Conservation (phyloP, 92 coral and sea anemone genomes). For the Nematostella vectensis region DNA sequence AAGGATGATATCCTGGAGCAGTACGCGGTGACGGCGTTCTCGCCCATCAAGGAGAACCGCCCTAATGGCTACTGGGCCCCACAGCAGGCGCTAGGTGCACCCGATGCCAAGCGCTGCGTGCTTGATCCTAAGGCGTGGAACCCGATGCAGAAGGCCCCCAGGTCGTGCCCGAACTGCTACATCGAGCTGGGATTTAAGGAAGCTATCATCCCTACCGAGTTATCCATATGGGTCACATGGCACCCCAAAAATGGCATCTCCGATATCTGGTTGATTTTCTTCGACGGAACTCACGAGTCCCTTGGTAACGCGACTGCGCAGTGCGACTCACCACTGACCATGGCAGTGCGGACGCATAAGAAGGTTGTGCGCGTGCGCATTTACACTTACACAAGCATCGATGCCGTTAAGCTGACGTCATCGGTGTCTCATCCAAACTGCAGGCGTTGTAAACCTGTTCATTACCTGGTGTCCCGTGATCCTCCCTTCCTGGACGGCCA, state of each 20-base stretch:
- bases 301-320: constrained; percentile 92
- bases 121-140: constrained; percentile 54
- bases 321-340: constrained; percentile 86
- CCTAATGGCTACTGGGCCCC: constrained; percentile 76
- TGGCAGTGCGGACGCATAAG: constrained; percentile 52
- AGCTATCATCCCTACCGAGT: constrained; percentile 68
- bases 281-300: constrained; percentile 51
- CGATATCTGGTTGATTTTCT: constrained; percentile 59
- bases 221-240: constrained; percentile 77
- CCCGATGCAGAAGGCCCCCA: constrained; percentile 13
- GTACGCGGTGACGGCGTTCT: constrained; percentile 78
- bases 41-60: constrained; percentile 45
- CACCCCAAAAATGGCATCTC: constrained; percentile 42
- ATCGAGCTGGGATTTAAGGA: constrained; percentile 87
- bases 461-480: constrained; percentile 61
- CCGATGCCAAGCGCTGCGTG: constrained; percentile 69
- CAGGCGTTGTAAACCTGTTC: constrained; percentile 60
- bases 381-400: constrained; percentile 53
- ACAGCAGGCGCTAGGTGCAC: constrained; percentile 92
- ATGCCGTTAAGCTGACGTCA: constrained; percentile 88
- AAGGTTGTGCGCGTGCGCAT: constrained; percentile 67
- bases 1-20: constrained; percentile 77
- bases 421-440: constrained; percentile 86
- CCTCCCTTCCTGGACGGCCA: constrained; percentile 64
- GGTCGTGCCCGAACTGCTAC: constrained; percentile 44